Evolutionary conservation across 2,113 vertebrate genomes (phyloP).

Genomic region (Guaruba guarouba): DNA sequence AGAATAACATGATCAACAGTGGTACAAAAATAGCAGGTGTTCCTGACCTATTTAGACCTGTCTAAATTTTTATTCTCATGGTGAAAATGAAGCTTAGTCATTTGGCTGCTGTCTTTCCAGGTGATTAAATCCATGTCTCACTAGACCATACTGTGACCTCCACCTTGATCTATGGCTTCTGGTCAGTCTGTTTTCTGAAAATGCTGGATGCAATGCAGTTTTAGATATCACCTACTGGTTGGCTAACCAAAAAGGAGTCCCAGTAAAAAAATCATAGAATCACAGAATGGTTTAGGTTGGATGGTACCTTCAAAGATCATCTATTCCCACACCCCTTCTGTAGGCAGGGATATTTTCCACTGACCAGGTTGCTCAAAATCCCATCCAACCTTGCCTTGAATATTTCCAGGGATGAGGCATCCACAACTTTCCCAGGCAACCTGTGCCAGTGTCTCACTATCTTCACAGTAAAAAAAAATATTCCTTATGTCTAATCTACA

Average conservation of each 20-base stretch:
- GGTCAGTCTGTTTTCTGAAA: not conserved
- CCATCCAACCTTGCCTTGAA: not conserved
- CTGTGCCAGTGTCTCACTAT: not conserved
- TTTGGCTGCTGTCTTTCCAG: not conserved
- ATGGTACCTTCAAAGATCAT: not conserved
- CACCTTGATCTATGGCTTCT: not conserved
- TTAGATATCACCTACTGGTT: not conserved
- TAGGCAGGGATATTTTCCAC: not conserved
- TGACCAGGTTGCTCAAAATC: not conserved
- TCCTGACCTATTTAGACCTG: not conserved
- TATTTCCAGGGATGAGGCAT: not conserved
- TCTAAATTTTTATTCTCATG: not conserved
- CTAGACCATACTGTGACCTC: not conserved
- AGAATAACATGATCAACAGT: not conserved
- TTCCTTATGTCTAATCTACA: not conserved
- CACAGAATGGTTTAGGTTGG: not conserved
- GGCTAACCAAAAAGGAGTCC: not conserved
- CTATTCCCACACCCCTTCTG: not conserved
- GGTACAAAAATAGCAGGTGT: not conserved
- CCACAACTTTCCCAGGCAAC: not conserved
- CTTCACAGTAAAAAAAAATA: not conserved
- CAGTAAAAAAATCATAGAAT: not conserved
- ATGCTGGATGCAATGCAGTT: not conserved
- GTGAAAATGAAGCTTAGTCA: not conserved
- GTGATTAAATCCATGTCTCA: not conserved